Evolutionary conservation across 2,113 vertebrate species (phyloP).

Genomic region (Scatophagus argus): DNA sequence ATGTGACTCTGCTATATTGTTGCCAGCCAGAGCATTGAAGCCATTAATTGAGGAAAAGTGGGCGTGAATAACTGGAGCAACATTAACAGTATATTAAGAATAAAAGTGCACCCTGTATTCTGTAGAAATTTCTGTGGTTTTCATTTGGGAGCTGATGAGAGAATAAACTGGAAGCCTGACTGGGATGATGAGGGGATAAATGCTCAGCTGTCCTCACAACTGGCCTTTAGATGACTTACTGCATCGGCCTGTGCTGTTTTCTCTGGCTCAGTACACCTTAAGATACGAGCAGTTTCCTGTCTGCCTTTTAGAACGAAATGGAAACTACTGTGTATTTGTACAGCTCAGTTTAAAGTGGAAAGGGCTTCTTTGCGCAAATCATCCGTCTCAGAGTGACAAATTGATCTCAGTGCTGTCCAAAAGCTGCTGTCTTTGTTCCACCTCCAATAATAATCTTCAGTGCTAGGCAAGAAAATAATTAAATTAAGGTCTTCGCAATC

Average conservation of each 20-base stretch:
- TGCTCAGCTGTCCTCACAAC: neutral
- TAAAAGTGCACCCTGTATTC: neutral
- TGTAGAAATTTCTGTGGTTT: neutral
- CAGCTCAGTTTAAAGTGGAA: too few relatives aligned
- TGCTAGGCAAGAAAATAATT: too few relatives aligned
- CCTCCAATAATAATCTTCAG: too few relatives aligned
- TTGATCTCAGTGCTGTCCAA: too few relatives aligned
- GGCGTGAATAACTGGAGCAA: neutral
- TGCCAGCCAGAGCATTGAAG: neutral
- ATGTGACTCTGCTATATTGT: neutral
- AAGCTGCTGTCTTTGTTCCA: too few relatives aligned
- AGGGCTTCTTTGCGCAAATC: too few relatives aligned
- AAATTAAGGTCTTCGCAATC: too few relatives aligned
- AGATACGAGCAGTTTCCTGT: neutral
- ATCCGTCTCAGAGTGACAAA: too few relatives aligned
- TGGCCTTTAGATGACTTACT: neutral
- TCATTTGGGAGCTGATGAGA: neutral
- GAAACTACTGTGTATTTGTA: neutral
- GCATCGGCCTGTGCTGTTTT: neutral
- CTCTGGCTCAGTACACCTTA: neutral
- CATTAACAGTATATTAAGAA: neutral
- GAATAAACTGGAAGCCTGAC: neutral
- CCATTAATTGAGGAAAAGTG: neutral
- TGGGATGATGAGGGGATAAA: neutral
- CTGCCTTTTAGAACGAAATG: neutral